Base-by-base conservation (phyloP, 1,140 invertebrate genomes). In the Berghia stephanieae region DNA sequence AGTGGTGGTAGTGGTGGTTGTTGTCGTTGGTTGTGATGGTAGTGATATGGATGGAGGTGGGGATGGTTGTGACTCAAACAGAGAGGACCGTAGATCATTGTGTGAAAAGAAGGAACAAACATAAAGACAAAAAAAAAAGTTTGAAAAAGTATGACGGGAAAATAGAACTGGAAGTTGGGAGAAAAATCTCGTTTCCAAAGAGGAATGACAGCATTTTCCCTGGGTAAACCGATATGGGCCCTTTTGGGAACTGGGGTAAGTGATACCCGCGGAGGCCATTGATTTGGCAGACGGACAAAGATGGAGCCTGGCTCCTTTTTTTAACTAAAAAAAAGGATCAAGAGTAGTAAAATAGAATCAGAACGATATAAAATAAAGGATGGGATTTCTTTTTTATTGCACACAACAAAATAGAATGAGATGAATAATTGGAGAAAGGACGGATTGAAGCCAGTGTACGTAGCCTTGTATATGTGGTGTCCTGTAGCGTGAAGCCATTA, bases 81-180 rank as follows among this genome's bases (percentile, higher is more conserved):
- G 31, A 18, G 44, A 55, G 43, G 16, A 52, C 31, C n/a, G 71
- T 52, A 38, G 16, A 38, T 27, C 27, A 73, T 24, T 27, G 71
- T 36, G 5, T 16, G 27, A 42, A 38, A 36, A 74, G 36, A 34
- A 34, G 8, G 44, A 34, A 74, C 27, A 46, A 52, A 57, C 27
- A 74, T 21, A 42, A 42, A 40, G 72, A 40, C 27, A 74, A 34
- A 74, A 36, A 46, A 52, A 57, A 52, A 40, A 13, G 52, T 34
- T 21, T 8, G 4, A 71, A 13, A 38, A 13, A 42, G 24, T 6
- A 27, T 21, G 57, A 60, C 8, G 34, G 3, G 43, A 44, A 38
- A 27, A 46, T 6, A 13, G 44, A 38, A 3, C 18, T 18, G 42
- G 69, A 46, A 10, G 31, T 31, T 24, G 72, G 44, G 52, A 60